Conservation (phyloP, 2,888 invertebrate species). For the Nemotelus pantherinus region DNA sequence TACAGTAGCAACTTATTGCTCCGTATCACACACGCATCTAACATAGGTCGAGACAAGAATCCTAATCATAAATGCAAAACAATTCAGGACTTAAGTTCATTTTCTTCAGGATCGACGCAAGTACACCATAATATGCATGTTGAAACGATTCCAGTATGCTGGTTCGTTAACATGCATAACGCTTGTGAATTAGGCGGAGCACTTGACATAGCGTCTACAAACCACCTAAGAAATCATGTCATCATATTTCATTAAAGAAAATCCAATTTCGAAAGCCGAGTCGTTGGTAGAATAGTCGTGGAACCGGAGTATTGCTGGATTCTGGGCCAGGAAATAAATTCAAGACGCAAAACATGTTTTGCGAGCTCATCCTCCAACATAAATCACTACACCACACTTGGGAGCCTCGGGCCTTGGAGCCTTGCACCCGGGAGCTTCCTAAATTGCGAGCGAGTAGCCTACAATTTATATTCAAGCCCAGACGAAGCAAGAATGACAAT, state of each 20-base stretch:
- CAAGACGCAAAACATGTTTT: constrained; percentile 44
- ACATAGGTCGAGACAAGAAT: background rate
- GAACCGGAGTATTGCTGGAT: constrained; percentile 4
- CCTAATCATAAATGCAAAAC: constrained; percentile 35
- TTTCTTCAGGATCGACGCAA: constrained; percentile 19
- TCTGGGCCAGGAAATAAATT: constrained; percentile 37
- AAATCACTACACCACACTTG: constrained; percentile 36
- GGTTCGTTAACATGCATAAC: constrained; percentile 40
- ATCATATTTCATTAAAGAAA: constrained; percentile 38
- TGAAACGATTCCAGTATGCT: constrained; percentile 18
- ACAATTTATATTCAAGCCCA: constrained; percentile 33
- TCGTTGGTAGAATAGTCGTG: background rate
- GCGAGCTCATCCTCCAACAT: constrained; percentile 33
- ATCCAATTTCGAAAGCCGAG: constrained; percentile 25
- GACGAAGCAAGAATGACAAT: constrained; percentile 23
- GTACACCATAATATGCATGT: background rate
- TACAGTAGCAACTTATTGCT: too few relatives aligned
- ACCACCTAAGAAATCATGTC: constrained; percentile 38
- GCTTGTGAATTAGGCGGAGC: constrained; percentile 35
- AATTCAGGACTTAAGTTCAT: constrained; percentile 38
- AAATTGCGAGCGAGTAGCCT: constrained; percentile 27
- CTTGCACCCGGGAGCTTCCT: background rate
- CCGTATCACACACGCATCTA: too few relatives aligned
- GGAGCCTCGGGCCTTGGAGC: background rate
- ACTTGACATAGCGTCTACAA: constrained; percentile 36